Evolutionary conservation across 1,140 invertebrate genomes (phyloP).

Genomic region (Ganaspis sp.): DNA sequence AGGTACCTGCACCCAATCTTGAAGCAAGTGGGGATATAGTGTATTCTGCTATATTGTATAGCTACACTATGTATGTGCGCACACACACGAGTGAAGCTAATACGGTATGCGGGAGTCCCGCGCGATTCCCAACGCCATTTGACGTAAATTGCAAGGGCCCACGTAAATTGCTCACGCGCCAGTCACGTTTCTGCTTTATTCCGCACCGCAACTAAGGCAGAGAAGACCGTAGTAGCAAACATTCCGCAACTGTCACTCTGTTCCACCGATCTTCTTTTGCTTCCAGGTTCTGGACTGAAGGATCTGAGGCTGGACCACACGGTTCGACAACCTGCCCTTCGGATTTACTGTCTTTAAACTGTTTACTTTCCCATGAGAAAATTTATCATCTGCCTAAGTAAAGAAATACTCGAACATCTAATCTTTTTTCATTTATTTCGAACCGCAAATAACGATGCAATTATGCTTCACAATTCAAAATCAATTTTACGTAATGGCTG

Average conservation of each 20-base stretch:
- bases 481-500: no score
- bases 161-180: conserved; percentile 62
- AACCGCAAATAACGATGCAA: no score
- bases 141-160: conserved; percentile 71
- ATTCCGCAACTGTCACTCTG: conserved; percentile 52
- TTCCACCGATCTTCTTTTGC: conserved; percentile 34
- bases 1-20: neutral
- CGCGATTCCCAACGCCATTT: conserved; percentile 61
- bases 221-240: conserved; percentile 39
- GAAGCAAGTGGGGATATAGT: neutral
- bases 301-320: conserved; percentile 39
- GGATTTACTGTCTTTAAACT: no score
- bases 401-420: no score
- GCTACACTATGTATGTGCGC: neutral
- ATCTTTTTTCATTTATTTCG: no score
- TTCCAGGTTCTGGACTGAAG: conserved; percentile 33
- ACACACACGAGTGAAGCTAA: neutral
- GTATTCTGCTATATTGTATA: neutral
- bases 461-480: no score
- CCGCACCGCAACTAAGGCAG: conserved; percentile 37
- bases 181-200: conserved; percentile 69
- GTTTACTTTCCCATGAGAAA: no score
- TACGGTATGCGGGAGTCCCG: conserved; percentile 15
- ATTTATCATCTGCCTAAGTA: no score
- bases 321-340: conserved; percentile 22